Base-by-base conservation (phyloP, 1,140 invertebrate species). In the Drosophila nebulosa region DNA sequence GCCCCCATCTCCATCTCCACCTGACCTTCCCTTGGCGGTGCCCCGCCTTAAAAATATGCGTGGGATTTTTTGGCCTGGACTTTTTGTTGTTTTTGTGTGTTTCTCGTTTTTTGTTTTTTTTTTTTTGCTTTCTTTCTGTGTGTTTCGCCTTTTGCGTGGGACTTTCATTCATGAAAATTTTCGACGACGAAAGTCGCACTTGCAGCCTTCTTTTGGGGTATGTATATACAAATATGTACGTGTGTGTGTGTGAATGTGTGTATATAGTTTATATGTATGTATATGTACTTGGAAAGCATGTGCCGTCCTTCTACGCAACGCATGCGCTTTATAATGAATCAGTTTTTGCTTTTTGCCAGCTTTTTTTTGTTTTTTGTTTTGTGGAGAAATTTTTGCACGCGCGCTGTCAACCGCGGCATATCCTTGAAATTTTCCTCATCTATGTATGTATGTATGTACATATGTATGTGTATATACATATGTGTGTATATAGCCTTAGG, bases 121-220 rank as follows among this genome's bases (percentile, higher is more conserved):
- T 56, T 32, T 42, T 27, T 62, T 53, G 50, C 27, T 58, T 60
- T 74, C 63, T 56, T 66, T 73, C 42, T 39, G 35, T 39, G 35
- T 39, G 32, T 58, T 50, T 67, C 61, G 71, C 64, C 60, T 61
- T 66, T 75, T 79, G 75, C 80, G 89, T 90, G 89, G 84, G 89
- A 79, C 68, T 90, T 90, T 90, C 89, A 90, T 90, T 90, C 89
- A 90, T 90, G 89, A 90, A 90, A 90, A 86, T 78, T 86, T 71
- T 58, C 67, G 55, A 73, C 68, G 56, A 71, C 64, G 56, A 71
- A 63, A 73, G 67, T 79, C 68, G 75, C 67, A 70, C 63, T 65
- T 36, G 62, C 66, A 69, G 69, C 59, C 66, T 66, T 55, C 51
- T 58, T 65, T 32, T 65, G 24, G 55, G 51, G 60, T 50, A 16